Conservation (phyloP, 2,888 invertebrate species). For the Podabrus alpinus region DNA sequence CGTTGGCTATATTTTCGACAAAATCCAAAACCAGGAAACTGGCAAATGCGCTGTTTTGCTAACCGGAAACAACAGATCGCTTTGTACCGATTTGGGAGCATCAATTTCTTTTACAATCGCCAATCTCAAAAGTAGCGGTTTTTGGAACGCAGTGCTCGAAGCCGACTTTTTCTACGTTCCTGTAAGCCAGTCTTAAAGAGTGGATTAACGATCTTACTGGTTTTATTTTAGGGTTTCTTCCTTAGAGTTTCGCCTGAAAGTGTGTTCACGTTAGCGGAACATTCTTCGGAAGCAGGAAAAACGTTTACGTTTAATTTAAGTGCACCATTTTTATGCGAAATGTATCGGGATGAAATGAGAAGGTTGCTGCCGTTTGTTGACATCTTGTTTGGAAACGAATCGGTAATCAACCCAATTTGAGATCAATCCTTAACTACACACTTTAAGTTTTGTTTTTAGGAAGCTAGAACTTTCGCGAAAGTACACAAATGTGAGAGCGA, state of each 20-base stretch:
- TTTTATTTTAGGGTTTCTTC: conserved; percentile 39
- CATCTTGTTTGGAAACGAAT: conserved; percentile 42
- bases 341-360: conserved; percentile 32
- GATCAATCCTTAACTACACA: no score
- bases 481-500: conserved; percentile 6
- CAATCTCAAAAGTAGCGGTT: conserved; percentile 18
- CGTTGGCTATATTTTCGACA: conserved; percentile 29
- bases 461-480: conserved; percentile 34
- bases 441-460: conserved; percentile 36
- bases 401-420: conserved; percentile 28
- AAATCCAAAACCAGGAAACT: conserved; percentile 26
- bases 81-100: conserved; percentile 40
- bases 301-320: conserved; percentile 40
- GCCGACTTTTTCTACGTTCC: conserved; percentile 37
- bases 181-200: conserved; percentile 31
- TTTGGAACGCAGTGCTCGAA: conserved; percentile 15
- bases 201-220: neutral
- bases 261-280: conserved; percentile 28
- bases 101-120: conserved; percentile 30
- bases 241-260: conserved; percentile 34
- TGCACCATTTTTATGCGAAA: conserved; percentile 35
- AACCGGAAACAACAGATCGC: conserved; percentile 33
- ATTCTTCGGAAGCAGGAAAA: conserved; percentile 28
- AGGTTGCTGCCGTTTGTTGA: conserved; percentile 34
- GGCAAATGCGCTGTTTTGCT: conserved; percentile 39